Conservation (phyloP, 2,113 vertebrate species). For the Tyto alba region DNA sequence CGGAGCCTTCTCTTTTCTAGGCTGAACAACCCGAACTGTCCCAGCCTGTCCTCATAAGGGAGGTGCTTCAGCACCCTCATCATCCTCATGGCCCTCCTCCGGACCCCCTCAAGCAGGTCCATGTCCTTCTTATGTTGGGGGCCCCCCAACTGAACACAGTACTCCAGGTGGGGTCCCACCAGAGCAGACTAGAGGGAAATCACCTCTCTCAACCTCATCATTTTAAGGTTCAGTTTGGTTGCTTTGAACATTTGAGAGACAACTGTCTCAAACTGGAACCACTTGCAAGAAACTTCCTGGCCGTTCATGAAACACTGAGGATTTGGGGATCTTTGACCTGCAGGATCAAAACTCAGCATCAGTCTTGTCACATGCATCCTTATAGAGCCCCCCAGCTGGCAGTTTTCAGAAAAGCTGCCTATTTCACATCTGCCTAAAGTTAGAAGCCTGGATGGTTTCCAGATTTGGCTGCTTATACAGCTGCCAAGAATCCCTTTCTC, state of each 20-base stretch:
- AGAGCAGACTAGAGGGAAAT: too few species aligned
- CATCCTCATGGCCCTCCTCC: too few species aligned
- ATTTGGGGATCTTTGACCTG: background rate
- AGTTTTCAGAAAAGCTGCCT: background rate
- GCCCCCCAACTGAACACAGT: too few species aligned
- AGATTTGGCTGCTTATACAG: background rate
- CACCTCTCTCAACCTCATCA: background rate
- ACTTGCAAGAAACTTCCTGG: background rate
- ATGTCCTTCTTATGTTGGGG: too few species aligned
- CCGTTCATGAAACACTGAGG: background rate
- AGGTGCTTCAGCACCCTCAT: too few species aligned
- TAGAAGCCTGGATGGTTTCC: slow-evolving; percentile 5
- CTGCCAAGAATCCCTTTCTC: slow-evolving; percentile 32
- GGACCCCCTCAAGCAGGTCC: too few species aligned
- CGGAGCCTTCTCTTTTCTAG: too few species aligned
- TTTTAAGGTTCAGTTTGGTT: background rate
- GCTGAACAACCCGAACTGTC: too few species aligned
- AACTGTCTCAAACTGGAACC: background rate
- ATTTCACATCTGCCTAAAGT: background rate
- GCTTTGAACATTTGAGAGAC: background rate
- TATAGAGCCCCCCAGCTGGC: background rate
- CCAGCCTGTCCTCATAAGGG: too few species aligned
- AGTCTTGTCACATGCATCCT: background rate
- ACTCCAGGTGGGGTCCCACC: too few species aligned
- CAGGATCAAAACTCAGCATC: background rate